A percentile compares a stretch with the other conserved stretches of the same genome.
phyloP scores from a whole-genome alignment of 1,140 invertebrate genomes.

The Pseudomyrmex pallidus region DNA sequence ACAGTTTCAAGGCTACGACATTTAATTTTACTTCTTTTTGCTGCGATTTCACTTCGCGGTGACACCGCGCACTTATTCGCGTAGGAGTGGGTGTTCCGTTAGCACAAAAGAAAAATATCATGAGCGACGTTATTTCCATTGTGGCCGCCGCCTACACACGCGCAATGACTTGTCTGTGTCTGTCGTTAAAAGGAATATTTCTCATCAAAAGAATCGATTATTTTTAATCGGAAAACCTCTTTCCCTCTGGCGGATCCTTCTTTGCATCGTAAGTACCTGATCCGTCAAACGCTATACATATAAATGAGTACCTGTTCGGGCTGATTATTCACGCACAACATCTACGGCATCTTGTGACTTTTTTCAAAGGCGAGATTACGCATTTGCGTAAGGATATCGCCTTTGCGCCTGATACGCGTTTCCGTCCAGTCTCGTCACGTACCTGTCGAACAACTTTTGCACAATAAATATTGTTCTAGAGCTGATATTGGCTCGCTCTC shows the following conservation, averaged over 20 bases:
- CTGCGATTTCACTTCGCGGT: background rate
- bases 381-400: background rate
- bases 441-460: constrained; percentile 25
- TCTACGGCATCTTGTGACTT: background rate
- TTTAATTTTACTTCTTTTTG: constrained; percentile 20
- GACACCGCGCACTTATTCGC: constrained; percentile 9
- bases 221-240: constrained; percentile 8
- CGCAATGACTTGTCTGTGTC: background rate
- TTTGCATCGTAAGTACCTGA: background rate
- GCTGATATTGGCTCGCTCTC: constrained; percentile 47
- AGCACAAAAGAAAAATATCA: constrained; percentile 40
- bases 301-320: background rate
- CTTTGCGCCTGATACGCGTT: constrained; percentile 16
- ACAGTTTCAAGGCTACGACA: background rate
- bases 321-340: background rate
- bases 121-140: constrained; percentile 22
- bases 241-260: background rate
- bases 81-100: constrained; percentile 13
- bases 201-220: constrained; percentile 18
- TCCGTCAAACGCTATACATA: background rate
- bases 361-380: constrained; percentile 1
- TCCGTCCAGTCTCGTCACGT: constrained; percentile 20
- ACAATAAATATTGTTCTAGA: constrained; percentile 68
- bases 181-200: background rate
- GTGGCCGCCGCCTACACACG: constrained; percentile 3